These are phyloP conservation scores for Taurulus bubalis DNA, from an alignment of 2,113 vertebrate genomes.

Conservation along the genomic window DNA sequence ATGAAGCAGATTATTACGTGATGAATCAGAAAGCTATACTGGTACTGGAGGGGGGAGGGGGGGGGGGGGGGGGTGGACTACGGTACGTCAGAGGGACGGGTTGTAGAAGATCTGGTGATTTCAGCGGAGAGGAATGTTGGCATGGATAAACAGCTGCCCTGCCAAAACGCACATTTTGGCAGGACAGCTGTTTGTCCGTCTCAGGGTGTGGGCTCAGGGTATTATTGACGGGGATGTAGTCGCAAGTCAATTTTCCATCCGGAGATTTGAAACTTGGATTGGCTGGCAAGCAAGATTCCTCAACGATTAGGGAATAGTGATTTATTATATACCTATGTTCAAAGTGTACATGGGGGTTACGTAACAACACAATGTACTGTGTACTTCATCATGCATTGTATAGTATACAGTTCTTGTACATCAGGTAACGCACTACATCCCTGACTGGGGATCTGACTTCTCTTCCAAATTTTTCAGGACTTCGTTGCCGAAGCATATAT, in stretches of 20 bases:
- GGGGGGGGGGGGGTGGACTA: neutral
- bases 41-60: neutral
- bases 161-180: slow-evolving; percentile 52
- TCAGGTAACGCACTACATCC: neutral
- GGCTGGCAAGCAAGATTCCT: slow-evolving; percentile 39
- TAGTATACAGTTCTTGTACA: neutral
- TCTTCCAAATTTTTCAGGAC: neutral
- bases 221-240: slow-evolving; percentile 47
- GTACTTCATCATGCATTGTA: neutral
- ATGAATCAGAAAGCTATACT: slow-evolving; percentile 1
- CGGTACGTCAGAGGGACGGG: slow-evolving; percentile 10
- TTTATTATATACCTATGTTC: slow-evolving; percentile 47
- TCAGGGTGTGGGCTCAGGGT: slow-evolving; percentile 18
- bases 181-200: slow-evolving; percentile 63
- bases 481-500: neutral
- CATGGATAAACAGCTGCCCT: too few relatives aligned
- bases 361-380: neutral
- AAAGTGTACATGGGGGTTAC: slow-evolving; percentile 18
- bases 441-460: neutral
- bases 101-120: slow-evolving; percentile 60
- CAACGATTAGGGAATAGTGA: slow-evolving; percentile 15
- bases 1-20: neutral
- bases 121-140: slow-evolving; percentile 67
- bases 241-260: slow-evolving; percentile 70
- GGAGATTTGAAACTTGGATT: slow-evolving; percentile 46